phyloP scores from a whole-genome alignment of 2,888 invertebrate species.

The Auanema sp. region DNA sequence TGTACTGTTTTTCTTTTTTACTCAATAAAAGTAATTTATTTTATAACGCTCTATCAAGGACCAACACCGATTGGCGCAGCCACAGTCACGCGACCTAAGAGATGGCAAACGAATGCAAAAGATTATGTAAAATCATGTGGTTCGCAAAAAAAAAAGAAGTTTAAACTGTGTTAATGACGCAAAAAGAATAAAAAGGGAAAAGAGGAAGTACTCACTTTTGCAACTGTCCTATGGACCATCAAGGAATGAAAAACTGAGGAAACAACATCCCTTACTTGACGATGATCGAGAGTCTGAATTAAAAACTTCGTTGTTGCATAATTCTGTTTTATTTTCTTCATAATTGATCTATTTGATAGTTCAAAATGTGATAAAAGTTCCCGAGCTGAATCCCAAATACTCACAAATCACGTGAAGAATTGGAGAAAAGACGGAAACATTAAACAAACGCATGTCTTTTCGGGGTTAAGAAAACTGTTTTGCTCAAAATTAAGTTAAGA shows the following conservation, averaged over 20 bases:
- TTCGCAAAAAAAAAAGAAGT: no score
- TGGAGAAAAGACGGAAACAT: background rate
- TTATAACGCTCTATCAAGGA: no score
- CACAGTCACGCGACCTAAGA: no score
- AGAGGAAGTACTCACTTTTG: slow-evolving; percentile 64
- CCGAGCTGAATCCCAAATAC: slow-evolving; percentile 4
- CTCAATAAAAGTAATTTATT: slow-evolving; percentile 1
- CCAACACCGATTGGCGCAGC: no score
- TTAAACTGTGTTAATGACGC: no score
- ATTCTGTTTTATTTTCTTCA: no score
- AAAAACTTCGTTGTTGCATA: no score
- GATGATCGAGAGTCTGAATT: slow-evolving; percentile 67
- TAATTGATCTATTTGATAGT: no score
- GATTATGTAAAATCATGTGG: no score
- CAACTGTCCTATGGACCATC: slow-evolving; percentile 67
- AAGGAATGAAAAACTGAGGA: slow-evolving; percentile 68
- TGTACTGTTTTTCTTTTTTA: background rate
- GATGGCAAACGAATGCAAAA: no score
- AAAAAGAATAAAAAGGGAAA: slow-evolving; percentile 1
- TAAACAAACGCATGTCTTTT: background rate
- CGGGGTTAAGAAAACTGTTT: slow-evolving; percentile 4
- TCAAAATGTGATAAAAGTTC: slow-evolving; percentile 1
- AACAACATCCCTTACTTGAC: slow-evolving; percentile 65
- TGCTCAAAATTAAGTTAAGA: background rate
- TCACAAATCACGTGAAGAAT: slow-evolving; percentile 6